Conservation (phyloP, 2,113 vertebrate species). For the Ceyx melanurus region DNA sequence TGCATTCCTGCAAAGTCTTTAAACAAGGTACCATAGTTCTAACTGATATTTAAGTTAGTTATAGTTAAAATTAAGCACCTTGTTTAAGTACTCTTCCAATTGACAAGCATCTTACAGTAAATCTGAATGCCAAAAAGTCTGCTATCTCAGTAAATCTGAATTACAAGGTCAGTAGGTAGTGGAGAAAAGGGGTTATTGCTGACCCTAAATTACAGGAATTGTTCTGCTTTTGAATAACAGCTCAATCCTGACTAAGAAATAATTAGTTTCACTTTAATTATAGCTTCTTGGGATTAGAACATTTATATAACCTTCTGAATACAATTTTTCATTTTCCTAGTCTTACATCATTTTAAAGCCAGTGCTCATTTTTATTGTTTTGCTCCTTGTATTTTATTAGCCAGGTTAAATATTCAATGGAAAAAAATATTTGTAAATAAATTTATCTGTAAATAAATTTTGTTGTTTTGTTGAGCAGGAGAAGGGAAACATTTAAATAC, state of each 20-base stretch:
- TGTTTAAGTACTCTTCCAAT: background rate
- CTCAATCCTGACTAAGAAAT: background rate
- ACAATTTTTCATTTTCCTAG: background rate
- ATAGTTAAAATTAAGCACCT: conserved; percentile 43
- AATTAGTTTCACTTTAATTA: background rate
- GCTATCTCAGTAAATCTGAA: background rate
- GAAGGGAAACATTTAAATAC: background rate
- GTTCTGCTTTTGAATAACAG: background rate
- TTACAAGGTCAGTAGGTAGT: background rate
- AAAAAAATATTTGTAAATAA: background rate
- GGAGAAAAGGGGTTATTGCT: background rate
- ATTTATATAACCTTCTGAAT: background rate
- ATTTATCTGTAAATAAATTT: too few species aligned
- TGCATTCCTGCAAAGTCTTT: conserved; percentile 8
- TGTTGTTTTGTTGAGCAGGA: background rate
- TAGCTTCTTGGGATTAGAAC: background rate
- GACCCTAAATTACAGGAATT: background rate
- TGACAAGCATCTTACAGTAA: background rate
- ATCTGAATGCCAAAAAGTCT: background rate
- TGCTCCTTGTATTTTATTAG: background rate
- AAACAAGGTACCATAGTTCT: background rate
- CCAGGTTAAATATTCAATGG: background rate
- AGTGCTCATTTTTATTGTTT: background rate
- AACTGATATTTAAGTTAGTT: background rate
- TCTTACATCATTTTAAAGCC: background rate